Conservation (phyloP, 2,888 invertebrate genomes). For the Minunthozetes semirufus region DNA sequence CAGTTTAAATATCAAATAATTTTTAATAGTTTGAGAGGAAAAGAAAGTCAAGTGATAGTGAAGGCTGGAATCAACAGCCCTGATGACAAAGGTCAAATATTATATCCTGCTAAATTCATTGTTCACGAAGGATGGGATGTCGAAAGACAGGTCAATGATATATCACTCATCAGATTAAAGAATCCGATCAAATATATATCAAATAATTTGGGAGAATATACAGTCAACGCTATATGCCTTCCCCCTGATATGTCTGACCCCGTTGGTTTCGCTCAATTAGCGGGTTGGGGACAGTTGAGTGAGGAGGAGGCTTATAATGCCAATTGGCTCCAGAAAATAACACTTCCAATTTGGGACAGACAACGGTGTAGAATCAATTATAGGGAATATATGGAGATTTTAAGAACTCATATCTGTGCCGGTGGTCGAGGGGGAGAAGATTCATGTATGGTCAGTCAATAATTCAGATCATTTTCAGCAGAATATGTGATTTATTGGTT, state of each 20-base stretch:
- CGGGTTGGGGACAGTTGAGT: constrained; percentile 17
- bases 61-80: not conserved
- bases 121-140: not conserved
- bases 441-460: not conserved
- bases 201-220: not conserved
- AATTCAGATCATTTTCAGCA: not conserved
- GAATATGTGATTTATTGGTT: not conserved
- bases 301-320: too few species aligned
- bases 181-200: not conserved
- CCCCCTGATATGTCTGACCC: not conserved
- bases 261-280: not conserved
- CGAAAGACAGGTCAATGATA: not conserved
- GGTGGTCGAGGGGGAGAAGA: constrained; percentile 12
- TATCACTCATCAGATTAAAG: not conserved
- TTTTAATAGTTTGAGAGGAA: not conserved
- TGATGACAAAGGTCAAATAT: not conserved
- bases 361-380: not conserved
- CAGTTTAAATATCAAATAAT: not conserved
- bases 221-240: constrained; percentile 3
- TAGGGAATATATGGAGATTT: not conserved
- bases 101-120: not conserved
- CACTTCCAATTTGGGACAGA: not conserved
- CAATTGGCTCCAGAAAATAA: not conserved
- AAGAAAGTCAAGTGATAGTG: not conserved
- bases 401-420: not conserved